These are phyloP conservation scores for Odontophorus gujanensis DNA, from an alignment of 2,113 vertebrate genomes.

Conservation along the genomic window DNA sequence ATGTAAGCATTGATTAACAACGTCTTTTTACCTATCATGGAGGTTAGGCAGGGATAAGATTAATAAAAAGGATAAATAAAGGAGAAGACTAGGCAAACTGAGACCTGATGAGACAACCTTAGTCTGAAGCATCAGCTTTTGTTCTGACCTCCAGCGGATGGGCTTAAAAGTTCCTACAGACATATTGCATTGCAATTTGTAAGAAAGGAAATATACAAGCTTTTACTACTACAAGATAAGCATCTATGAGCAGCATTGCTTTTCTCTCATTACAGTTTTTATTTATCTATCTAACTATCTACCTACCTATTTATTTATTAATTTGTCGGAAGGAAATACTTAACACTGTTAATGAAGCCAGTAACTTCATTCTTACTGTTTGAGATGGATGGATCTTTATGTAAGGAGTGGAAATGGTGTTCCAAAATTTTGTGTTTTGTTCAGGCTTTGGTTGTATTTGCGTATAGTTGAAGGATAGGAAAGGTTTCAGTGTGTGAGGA, in stretches of 20 bases:
- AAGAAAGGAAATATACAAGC: not conserved
- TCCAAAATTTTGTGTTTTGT: not conserved
- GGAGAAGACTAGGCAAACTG: slow-evolving; percentile 8
- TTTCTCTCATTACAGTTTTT: not conserved
- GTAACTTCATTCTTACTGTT: not conserved
- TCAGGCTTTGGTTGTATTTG: not conserved
- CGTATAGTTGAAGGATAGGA: not conserved
- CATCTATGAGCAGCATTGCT: not conserved
- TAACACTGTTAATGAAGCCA: not conserved
- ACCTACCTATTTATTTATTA: not conserved
- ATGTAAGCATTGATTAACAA: slow-evolving; percentile 72
- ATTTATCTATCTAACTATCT: not conserved
- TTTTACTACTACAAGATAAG: not conserved
- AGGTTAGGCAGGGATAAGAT: slow-evolving; percentile 63
- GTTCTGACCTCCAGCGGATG: not conserved
- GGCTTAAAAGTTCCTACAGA: not conserved
- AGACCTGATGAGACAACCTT: slow-evolving; percentile 51
- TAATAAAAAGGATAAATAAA: slow-evolving; percentile 53
- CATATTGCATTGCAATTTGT: not conserved
- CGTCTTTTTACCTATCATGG: slow-evolving; percentile 74
- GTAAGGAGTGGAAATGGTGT: not conserved
- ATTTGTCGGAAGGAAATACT: not conserved
- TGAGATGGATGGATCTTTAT: not conserved
- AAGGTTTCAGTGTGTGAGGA: not conserved
- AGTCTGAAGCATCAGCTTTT: slow-evolving; percentile 42